These are phyloP conservation scores for Oncorhynchus nerka DNA, from an alignment of 2,113 vertebrate species.

Conservation along the genomic window DNA sequence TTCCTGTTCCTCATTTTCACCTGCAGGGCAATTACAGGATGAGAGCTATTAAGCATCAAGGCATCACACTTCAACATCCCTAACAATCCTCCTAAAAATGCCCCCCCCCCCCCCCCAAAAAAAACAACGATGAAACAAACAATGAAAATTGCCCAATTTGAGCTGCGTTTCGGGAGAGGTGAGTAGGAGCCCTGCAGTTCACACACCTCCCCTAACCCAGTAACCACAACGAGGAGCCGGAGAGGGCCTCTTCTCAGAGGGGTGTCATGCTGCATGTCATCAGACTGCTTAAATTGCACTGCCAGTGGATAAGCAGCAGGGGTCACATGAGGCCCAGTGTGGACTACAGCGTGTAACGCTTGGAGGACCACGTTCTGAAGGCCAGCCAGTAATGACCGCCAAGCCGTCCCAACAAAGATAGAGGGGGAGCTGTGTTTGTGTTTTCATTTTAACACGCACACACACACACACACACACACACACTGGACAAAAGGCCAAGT, in stretches of 20 bases:
- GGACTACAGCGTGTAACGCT: slow-evolving; percentile 68
- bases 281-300: slow-evolving; percentile 74
- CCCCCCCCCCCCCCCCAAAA: neutral
- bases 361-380: slow-evolving; percentile 68
- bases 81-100: slow-evolving; percentile 36
- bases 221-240: slow-evolving; percentile 7
- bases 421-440: slow-evolving; percentile 58
- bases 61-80: slow-evolving; percentile 28
- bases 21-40: slow-evolving; percentile 30
- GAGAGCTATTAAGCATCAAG: slow-evolving; percentile 27
- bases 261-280: slow-evolving; percentile 70
- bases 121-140: slow-evolving; percentile 24
- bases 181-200: slow-evolving; percentile 40
- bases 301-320: slow-evolving; percentile 77
- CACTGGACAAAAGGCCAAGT: slow-evolving; percentile 11
- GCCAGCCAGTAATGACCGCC: slow-evolving; percentile 69
- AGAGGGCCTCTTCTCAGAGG: slow-evolving; percentile 50
- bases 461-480: neutral
- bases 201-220: slow-evolving; percentile 26
- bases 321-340: slow-evolving; percentile 76
- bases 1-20: slow-evolving; percentile 26
- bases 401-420: slow-evolving; percentile 67
- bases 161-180: slow-evolving; percentile 53
- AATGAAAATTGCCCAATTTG: slow-evolving; percentile 41
- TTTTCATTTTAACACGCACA: slow-evolving; percentile 41